A percentile compares a stretch with the other conserved stretches of the same genome.
phyloP scores from a whole-genome alignment of 2,113 vertebrate species.

The Butorides virescens region DNA sequence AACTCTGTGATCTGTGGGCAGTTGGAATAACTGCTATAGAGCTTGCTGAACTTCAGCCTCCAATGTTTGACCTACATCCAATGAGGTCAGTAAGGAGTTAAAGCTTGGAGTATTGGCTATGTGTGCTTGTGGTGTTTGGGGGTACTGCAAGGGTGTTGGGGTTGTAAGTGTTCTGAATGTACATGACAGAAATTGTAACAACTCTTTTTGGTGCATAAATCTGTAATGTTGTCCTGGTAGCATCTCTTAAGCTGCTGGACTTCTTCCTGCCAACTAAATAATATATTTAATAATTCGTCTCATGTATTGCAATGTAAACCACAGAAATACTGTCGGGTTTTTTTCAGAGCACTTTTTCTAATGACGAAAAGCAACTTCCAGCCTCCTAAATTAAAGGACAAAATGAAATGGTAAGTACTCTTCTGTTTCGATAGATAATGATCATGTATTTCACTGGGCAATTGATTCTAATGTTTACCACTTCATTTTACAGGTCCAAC shows the following conservation, averaged over 20 bases:
- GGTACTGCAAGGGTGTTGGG: not conserved
- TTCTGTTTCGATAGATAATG: not conserved
- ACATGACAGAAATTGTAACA: not conserved
- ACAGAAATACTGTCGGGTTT: not conserved
- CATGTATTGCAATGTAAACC: not conserved
- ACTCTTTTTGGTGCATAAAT: not conserved
- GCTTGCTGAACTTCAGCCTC: slow-evolving; percentile 94
- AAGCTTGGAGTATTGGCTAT: not conserved
- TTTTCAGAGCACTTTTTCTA: slow-evolving; percentile 92
- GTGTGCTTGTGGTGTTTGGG: not conserved
- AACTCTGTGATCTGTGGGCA: slow-evolving; percentile 97
- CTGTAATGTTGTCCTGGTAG: not conserved
- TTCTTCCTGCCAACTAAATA: not conserved
- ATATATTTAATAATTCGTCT: not conserved
- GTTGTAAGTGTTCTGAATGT: not conserved
- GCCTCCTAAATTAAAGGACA: slow-evolving; percentile 97
- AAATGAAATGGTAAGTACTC: slow-evolving; percentile 90
- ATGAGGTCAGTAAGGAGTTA: slow-evolving; percentile 86
- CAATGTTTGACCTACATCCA: slow-evolving; percentile 97
- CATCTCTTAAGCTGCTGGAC: not conserved
- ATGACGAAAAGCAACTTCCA: slow-evolving; percentile 99
- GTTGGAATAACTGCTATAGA: slow-evolving; percentile 98
- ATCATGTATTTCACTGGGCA: not conserved
- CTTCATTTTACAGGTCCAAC: slow-evolving; percentile 85
- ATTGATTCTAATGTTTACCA: not conserved